phyloP scores from a whole-genome alignment of 2,888 invertebrate species.

The Eulithis prunata region DNA sequence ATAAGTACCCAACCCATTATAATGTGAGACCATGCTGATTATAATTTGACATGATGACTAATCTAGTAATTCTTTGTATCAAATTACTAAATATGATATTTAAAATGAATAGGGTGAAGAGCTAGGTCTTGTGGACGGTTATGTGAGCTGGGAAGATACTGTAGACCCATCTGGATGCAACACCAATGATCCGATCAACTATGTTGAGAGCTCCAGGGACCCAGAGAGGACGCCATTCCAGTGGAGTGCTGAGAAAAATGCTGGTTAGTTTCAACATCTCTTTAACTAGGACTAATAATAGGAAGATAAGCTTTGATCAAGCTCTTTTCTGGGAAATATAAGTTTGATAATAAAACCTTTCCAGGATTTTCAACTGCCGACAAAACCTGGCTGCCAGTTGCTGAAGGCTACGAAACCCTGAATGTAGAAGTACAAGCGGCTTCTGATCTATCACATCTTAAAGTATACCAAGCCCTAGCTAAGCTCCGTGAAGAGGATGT shows the following conservation, averaged over 20 bases:
- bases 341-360: not conserved
- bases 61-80: too few relatives aligned
- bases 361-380: constrained; percentile 85
- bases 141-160: constrained; percentile 87
- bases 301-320: too few relatives aligned
- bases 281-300: too few relatives aligned
- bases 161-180: constrained; percentile 87
- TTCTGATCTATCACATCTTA: constrained; percentile 82
- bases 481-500: constrained; percentile 80
- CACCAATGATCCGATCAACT: constrained; percentile 86
- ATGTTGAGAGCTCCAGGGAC: constrained; percentile 85
- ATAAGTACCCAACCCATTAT: too few relatives aligned
- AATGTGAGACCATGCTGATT: too few relatives aligned
- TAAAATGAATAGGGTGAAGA: constrained; percentile 88
- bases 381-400: constrained; percentile 88
- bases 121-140: constrained; percentile 89
- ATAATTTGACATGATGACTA: too few relatives aligned
- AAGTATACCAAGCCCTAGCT: constrained; percentile 85
- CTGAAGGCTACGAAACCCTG: constrained; percentile 83
- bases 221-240: constrained; percentile 87
- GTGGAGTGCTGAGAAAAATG: constrained; percentile 85
- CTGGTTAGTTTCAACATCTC: constrained; percentile 56
- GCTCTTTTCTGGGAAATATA: not conserved
- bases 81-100: not conserved
- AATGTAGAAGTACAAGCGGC: constrained; percentile 84